phyloP scores from a whole-genome alignment of 1,140 invertebrate genomes.

The Brachionus asplanchnoidis region DNA sequence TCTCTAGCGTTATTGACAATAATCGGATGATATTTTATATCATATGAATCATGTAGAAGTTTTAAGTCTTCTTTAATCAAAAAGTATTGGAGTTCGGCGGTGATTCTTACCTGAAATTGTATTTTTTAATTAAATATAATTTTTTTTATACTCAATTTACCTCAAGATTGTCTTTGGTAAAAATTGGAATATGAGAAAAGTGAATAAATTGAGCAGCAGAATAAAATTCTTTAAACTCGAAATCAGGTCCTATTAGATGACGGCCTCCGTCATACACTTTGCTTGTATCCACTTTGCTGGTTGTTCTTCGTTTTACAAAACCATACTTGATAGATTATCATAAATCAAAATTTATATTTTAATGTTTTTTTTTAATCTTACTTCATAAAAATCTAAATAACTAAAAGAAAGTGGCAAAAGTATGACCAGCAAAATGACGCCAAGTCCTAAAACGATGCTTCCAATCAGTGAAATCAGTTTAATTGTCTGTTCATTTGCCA shows the following conservation, averaged over 20 bases:
- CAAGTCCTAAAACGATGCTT: background rate
- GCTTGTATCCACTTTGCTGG: constrained; percentile 45
- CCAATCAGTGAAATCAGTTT: background rate
- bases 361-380: background rate
- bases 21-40: constrained; percentile 48
- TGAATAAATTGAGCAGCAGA: constrained; percentile 46
- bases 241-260: constrained; percentile 48
- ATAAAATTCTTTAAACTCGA: constrained; percentile 47
- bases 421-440: constrained; percentile 40
- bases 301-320: constrained; percentile 46
- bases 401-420: constrained; percentile 44
- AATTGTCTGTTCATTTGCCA: background rate
- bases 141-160: constrained; percentile 30
- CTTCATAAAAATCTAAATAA: constrained; percentile 45
- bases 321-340: constrained; percentile 44
- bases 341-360: background rate
- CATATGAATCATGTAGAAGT: constrained; percentile 47
- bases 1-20: constrained; percentile 48
- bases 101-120: constrained; percentile 46
- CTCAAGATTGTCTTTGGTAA: constrained; percentile 47
- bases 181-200: constrained; percentile 45
- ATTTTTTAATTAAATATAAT: too few species aligned
- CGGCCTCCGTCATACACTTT: constrained; percentile 46
- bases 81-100: constrained; percentile 48
- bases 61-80: constrained; percentile 47